Conservation (phyloP, 2,888 invertebrate species). For the Pinctada fucata region DNA sequence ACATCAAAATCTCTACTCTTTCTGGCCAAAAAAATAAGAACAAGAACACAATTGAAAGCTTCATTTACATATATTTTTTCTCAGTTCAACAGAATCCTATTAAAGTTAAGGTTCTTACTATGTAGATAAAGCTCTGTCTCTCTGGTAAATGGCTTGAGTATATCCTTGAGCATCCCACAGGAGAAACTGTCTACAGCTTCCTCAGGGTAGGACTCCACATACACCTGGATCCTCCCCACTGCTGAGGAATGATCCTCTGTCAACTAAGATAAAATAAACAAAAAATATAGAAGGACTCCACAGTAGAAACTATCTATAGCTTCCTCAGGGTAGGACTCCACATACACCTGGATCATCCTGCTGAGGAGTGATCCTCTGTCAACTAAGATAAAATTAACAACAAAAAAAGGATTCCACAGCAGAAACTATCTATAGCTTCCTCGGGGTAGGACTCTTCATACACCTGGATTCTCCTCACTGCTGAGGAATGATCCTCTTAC, state of each 20-base stretch:
- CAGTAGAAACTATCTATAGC: slow-evolving; percentile 42
- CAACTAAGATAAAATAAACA: slow-evolving; percentile 22
- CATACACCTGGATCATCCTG: slow-evolving; percentile 31
- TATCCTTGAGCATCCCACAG: slow-evolving; percentile 19
- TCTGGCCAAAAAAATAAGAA: no score
- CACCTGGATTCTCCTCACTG: slow-evolving; percentile 30
- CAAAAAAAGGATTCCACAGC: slow-evolving; percentile 18
- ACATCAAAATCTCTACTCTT: no score
- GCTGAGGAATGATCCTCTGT: slow-evolving; percentile 41
- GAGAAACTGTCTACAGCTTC: slow-evolving; percentile 37
- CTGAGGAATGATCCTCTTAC: slow-evolving; percentile 39
- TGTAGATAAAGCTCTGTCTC: no score
- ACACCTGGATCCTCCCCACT: slow-evolving; percentile 33
- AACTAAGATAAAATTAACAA: slow-evolving; percentile 14
- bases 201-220: slow-evolving; percentile 32
- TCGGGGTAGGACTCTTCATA: slow-evolving; percentile 38
- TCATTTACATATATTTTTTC: no score
- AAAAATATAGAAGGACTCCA: not conserved
- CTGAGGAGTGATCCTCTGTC: slow-evolving; percentile 39
- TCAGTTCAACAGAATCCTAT: no score
- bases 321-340: slow-evolving; percentile 33
- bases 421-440: slow-evolving; percentile 36
- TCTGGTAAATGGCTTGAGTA: no score
- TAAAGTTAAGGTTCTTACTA: no score
- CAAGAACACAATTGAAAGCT: no score